A percentile compares a stretch with the other conserved stretches of the same genome.
Conservation (phyloP, 2,797 vertebrate species). For the Rachycentron canadum region DNA sequence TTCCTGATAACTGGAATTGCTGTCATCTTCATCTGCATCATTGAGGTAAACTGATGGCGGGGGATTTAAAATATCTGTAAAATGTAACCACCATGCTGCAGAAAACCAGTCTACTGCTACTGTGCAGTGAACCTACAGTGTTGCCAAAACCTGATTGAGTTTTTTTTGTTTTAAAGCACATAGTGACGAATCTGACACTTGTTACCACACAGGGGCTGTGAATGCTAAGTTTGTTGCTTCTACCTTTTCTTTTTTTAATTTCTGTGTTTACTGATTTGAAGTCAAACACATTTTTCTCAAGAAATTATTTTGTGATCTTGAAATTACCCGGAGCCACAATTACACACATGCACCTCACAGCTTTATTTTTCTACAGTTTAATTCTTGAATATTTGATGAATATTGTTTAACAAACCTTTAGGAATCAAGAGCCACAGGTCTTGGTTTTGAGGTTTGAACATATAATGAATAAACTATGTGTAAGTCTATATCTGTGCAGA, state of each 20-base stretch:
- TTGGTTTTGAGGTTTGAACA: background rate
- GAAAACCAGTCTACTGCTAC: background rate
- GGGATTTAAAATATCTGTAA: background rate
- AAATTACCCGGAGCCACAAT: background rate
- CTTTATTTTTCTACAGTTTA: background rate
- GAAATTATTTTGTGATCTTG: background rate
- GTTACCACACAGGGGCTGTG: too few relatives aligned
- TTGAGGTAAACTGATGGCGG: slow-evolving; percentile 78
- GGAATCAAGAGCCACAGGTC: background rate
- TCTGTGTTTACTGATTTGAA: too few relatives aligned
- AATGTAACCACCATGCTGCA: background rate
- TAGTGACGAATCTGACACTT: too few relatives aligned
- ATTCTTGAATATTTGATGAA: background rate
- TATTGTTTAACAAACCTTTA: background rate
- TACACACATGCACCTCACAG: background rate
- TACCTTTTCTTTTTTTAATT: too few relatives aligned
- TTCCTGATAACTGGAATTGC: slow-evolving; percentile 79
- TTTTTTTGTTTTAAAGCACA: too few relatives aligned
- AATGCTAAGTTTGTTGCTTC: too few relatives aligned
- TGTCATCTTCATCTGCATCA: slow-evolving; percentile 82
- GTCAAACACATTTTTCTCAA: too few relatives aligned
- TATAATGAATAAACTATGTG: background rate
- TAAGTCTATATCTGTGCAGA: background rate
- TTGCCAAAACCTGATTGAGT: too few relatives aligned
- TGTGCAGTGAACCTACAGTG: too few relatives aligned